A percentile compares a stretch with the other conserved stretches of the same genome.
phyloP scores from a whole-genome alignment of 2,888 invertebrate genomes.

The Cenopis cana region DNA sequence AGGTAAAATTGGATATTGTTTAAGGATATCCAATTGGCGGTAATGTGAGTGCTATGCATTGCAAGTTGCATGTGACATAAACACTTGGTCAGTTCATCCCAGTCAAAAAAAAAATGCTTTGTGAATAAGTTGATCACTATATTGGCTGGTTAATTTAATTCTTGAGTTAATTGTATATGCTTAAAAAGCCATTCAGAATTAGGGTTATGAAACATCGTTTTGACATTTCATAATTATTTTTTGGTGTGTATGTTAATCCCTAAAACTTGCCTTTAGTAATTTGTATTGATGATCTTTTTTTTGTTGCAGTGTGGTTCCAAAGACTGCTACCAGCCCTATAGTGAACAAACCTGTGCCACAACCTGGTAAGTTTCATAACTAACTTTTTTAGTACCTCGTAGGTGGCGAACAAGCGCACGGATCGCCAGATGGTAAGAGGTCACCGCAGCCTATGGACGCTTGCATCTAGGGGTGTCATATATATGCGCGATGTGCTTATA shows the following conservation, averaged over 20 bases:
- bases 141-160: no score
- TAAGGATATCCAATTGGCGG: constrained; percentile 5
- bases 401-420: no score
- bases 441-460: no score
- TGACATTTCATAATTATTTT: neutral
- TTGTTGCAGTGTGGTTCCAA: constrained; percentile 77
- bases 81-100: no score
- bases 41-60: neutral
- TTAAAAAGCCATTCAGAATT: neutral
- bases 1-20: neutral
- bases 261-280: neutral
- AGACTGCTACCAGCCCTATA: constrained; percentile 65
- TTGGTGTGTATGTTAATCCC: neutral
- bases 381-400: no score
- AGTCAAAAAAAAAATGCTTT: no score
- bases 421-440: no score
- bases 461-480: no score
- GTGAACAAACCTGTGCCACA: constrained; percentile 67
- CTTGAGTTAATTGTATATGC: no score
- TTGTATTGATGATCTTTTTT: constrained; percentile 4
- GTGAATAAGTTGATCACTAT: no score
- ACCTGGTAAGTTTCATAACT: constrained; percentile 63
- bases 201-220: constrained; percentile 2
- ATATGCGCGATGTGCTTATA: no score
- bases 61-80: no score